A percentile compares a stretch with the other conserved stretches of the same genome.
Evolutionary conservation across 2,113 vertebrate genomes (phyloP).

Genomic region (Brachyistius frenatus): DNA sequence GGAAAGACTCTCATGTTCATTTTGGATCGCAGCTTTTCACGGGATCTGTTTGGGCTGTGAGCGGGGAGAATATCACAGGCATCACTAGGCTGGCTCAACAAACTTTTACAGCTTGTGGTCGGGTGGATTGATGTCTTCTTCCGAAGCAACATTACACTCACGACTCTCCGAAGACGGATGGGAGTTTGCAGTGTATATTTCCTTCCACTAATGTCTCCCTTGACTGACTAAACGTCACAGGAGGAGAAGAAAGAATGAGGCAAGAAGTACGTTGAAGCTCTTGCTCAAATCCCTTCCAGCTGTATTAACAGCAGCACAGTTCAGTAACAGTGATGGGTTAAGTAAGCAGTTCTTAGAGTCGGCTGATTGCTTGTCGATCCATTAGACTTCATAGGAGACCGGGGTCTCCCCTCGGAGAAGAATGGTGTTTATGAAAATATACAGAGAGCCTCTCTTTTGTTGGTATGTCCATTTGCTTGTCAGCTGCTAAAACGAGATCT

Average conservation of each 20-base stretch:
- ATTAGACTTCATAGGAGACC: neutral
- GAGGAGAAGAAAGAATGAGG: slow-evolving; percentile 54
- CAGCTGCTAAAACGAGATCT: slow-evolving; percentile 40
- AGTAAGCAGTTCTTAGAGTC: slow-evolving; percentile 56
- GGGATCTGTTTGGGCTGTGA: slow-evolving; percentile 27
- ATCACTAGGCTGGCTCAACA: slow-evolving; percentile 43
- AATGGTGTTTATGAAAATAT: slow-evolving; percentile 56
- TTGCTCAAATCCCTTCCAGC: slow-evolving; percentile 68
- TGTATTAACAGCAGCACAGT: slow-evolving; percentile 62
- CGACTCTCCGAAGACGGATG: slow-evolving; percentile 60
- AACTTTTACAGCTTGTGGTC: slow-evolving; percentile 51
- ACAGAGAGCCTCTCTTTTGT: slow-evolving; percentile 27
- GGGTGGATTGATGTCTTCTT: slow-evolving; percentile 63
- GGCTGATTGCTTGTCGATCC: slow-evolving; percentile 62
- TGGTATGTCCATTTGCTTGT: slow-evolving; percentile 50
- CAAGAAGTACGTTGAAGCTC: slow-evolving; percentile 26
- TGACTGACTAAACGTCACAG: slow-evolving; percentile 57
- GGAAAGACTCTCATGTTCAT: slow-evolving; percentile 50
- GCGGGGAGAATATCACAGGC: slow-evolving; percentile 45
- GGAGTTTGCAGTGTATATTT: slow-evolving; percentile 66
- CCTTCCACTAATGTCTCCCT: slow-evolving; percentile 69
- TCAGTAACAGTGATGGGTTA: slow-evolving; percentile 47
- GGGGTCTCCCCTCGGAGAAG: slow-evolving; percentile 23
- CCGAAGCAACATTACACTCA: slow-evolving; percentile 51
- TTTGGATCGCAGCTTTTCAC: slow-evolving; percentile 31